Conservation (phyloP, 2,113 vertebrate species). For the Acrocephalus kingi region DNA sequence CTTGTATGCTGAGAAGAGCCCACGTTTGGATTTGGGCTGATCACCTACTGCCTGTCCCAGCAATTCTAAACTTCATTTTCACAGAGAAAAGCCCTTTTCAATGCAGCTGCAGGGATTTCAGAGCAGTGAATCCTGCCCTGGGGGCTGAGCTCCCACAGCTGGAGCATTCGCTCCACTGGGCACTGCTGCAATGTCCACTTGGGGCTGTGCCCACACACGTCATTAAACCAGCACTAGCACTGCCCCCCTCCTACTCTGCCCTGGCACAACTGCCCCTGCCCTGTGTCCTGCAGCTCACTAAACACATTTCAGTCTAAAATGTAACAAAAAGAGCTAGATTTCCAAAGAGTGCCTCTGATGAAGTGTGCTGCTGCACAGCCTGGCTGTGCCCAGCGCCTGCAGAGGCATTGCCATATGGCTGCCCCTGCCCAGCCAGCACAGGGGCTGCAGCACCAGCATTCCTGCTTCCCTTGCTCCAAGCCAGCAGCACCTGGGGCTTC, state of each 20-base stretch:
- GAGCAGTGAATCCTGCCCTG: neutral
- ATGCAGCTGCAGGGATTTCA: neutral
- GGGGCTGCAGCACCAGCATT: neutral
- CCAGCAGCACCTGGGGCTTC: neutral
- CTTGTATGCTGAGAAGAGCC: neutral
- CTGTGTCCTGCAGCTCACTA: neutral
- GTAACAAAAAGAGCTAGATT: neutral
- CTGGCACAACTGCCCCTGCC: neutral
- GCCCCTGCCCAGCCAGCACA: rapidly evolving
- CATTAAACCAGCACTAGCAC: neutral
- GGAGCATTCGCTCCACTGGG: neutral
- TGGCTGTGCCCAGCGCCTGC: neutral
- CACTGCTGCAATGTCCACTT: rapidly evolving
- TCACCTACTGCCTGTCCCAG: neutral
- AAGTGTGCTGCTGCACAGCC: neutral
- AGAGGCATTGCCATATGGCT: neutral
- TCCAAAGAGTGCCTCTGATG: neutral
- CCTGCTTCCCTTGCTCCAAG: rapidly evolving
- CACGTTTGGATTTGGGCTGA: neutral
- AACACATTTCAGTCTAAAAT: neutral
- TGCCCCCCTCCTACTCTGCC: neutral
- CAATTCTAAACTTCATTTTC: neutral
- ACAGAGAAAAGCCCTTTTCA: neutral
- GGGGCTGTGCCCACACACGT: neutral
- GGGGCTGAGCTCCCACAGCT: neutral